Evolutionary conservation across 2,113 vertebrate genomes (phyloP).

Genomic region (Alligator sinensis): DNA sequence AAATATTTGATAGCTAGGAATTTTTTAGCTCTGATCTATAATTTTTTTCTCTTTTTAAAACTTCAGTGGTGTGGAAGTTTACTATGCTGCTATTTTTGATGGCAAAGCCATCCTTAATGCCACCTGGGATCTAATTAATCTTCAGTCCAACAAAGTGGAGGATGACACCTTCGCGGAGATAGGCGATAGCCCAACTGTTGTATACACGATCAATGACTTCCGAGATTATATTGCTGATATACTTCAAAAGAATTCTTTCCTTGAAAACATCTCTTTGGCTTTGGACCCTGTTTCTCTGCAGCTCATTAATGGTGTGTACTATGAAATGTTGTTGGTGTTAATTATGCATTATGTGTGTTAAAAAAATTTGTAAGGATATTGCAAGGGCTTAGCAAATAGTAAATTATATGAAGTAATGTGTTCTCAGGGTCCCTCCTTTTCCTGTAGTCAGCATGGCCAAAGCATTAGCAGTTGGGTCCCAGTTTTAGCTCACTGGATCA

Average conservation of each 20-base stretch:
- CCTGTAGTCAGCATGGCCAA: not conserved
- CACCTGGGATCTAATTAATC: slow-evolving; percentile 89
- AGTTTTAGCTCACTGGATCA: not conserved
- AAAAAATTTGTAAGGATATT: not conserved
- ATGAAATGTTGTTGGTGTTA: not conserved
- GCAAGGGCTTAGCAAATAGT: not conserved
- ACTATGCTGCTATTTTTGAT: slow-evolving; percentile 87
- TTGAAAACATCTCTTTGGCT: slow-evolving; percentile 83
- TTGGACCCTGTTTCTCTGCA: slow-evolving; percentile 80
- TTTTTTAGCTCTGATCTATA: slow-evolving; percentile 7
- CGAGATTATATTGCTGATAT: slow-evolving; percentile 82
- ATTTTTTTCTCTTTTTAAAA: slow-evolving; percentile 26
- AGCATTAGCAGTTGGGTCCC: not conserved
- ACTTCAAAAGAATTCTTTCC: slow-evolving; percentile 84
- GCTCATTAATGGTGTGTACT: slow-evolving; percentile 82
- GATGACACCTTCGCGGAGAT: slow-evolving; percentile 82
- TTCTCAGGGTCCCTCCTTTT: not conserved
- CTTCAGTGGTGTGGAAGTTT: slow-evolving; percentile 82
- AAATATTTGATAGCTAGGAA: not conserved
- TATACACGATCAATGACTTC: slow-evolving; percentile 85
- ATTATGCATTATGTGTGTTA: not conserved
- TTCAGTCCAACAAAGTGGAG: slow-evolving; percentile 92
- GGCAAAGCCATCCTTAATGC: slow-evolving; percentile 86
- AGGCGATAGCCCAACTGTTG: slow-evolving; percentile 82
- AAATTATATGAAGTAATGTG: not conserved